Percentiles rank a stretch among this genome's conserved stretches.
Conservation (phyloP, 2,113 vertebrate genomes). For the Raja brachyura region DNA sequence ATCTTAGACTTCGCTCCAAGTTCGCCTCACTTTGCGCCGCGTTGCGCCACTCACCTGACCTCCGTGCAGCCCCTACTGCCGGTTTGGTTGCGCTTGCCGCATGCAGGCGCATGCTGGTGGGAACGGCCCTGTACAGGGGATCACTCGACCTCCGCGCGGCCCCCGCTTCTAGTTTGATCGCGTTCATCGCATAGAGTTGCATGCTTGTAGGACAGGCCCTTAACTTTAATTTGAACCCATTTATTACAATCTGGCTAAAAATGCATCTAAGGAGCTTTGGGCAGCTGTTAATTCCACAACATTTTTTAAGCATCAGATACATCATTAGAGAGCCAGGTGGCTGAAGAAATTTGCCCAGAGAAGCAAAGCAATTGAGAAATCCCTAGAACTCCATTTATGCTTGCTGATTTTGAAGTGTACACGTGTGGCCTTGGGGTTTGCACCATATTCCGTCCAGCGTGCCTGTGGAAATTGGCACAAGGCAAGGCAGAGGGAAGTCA, state of each 20-base stretch:
- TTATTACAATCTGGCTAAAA: neutral
- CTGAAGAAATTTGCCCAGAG: neutral
- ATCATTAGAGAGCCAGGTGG: neutral
- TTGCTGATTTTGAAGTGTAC: neutral
- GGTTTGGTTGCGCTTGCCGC: too few species aligned
- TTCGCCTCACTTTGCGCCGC: too few species aligned
- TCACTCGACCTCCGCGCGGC: too few species aligned
- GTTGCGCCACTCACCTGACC: too few species aligned
- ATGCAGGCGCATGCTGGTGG: too few species aligned
- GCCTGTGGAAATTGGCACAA: neutral
- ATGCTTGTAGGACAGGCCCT: too few species aligned
- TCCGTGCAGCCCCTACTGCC: too few species aligned
- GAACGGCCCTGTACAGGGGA: too few species aligned
- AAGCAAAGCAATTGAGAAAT: neutral
- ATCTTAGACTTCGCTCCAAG: too few species aligned
- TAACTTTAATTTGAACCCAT: neutral
- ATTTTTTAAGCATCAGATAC: neutral
- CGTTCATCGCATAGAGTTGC: too few species aligned
- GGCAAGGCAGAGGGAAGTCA: neutral
- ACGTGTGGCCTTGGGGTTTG: neutral
- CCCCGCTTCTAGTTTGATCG: too few species aligned
- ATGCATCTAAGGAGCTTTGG: neutral
- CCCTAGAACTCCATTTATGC: neutral
- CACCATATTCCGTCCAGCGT: neutral
- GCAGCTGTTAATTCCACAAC: neutral